Base-by-base conservation (phyloP, 2,888 invertebrate species). In the Sthenelais limicola region DNA sequence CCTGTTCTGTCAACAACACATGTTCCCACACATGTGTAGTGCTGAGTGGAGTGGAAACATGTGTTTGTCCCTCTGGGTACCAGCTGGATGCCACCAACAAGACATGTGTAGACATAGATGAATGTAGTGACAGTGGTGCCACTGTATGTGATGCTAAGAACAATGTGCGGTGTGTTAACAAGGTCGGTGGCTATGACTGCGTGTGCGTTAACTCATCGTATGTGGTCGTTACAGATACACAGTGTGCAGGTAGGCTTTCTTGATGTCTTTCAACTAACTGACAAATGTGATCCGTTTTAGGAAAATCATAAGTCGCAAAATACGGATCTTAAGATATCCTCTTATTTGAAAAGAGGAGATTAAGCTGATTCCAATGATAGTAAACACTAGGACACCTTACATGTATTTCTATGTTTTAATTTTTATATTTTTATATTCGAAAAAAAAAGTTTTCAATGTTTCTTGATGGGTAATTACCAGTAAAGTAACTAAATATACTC, bases 21-120 rank as follows among this genome's bases (percentile, higher is more conserved):
- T 71, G 71, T 49, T 54, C 54, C 15, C n/a, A 71, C 38, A 66
- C 30, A n/a, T 71, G 71, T 32, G 71, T 49, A 18, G 51, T 62
- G n/a, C 26, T 66, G 18, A 18, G 28, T 1, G 49, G 66, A 1
- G 47, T 26, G 12, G 66, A 66, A 26, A 24, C 33, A 33, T 71
- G 71, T n/a, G 28, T 28, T 26, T 71, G 71, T 30, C 66, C 71
- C 3, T 24, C 48, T 47, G 71, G 71, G 9, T 58, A 49, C 5
- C 21, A 3, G 21, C 32, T 68, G 28, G 32, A 30, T 28, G 15
- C 49, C 30, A 28, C 24, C 32, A 68, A 28, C 26, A 18, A 15
- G 2, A 49, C 32, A 12, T 68, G 68, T 33, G 68, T 68, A 2
- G 48, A 24, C 12, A 49, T 51, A 5, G 30, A 68, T 26, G 68